These are phyloP conservation scores for Ceuthmochares aereus DNA, from an alignment of 2,113 vertebrate species.

Conservation along the genomic window DNA sequence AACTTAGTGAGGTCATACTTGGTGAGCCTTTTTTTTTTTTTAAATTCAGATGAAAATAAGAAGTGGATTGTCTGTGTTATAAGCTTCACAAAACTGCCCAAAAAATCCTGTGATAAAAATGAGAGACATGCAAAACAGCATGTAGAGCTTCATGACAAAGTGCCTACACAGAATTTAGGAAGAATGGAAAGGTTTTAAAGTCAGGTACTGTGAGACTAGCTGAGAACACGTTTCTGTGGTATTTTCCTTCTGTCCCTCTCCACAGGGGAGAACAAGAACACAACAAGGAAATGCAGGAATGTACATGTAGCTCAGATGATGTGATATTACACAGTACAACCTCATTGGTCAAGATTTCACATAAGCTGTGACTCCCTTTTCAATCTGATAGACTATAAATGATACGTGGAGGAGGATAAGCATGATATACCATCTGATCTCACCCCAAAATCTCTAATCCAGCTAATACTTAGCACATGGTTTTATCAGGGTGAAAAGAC, in stretches of 20 bases:
- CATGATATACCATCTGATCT: not conserved
- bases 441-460: not conserved
- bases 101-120: not conserved
- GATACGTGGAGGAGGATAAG: rapidly evolving
- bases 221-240: rapidly evolving
- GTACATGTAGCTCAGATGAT: rapidly evolving
- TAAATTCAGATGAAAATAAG: not conserved
- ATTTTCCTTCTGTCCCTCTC: not conserved
- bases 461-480: not conserved
- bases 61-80: not conserved
- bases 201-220: rapidly evolving
- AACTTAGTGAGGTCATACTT: not conserved
- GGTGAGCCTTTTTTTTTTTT: not conserved
- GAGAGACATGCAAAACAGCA: rapidly evolving
- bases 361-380: not conserved
- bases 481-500: not conserved
- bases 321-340: not conserved
- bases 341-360: not conserved
- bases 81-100: not conserved
- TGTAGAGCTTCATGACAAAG: not conserved
- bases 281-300: not conserved
- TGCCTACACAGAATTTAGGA: not conserved
- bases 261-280: not conserved
- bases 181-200: not conserved
- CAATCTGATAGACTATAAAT: not conserved